Base-by-base conservation (phyloP, 2,888 invertebrate genomes). In the Hypsopygia costalis region DNA sequence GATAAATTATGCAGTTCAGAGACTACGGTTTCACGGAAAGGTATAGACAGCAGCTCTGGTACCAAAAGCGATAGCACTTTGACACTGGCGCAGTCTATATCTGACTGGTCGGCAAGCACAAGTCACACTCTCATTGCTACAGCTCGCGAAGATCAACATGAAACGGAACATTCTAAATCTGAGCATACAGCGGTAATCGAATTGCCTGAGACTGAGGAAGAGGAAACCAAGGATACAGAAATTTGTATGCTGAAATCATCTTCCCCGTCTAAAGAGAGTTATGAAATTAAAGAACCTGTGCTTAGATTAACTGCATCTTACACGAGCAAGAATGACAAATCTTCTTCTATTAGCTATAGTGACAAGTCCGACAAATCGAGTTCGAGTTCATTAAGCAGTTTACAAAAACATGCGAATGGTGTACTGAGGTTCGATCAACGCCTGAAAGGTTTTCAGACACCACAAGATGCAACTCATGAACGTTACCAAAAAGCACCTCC, bases 101-200 rank as follows among this genome's bases (percentile, higher is more conserved):
- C 95, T 0, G 95, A 95, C 53, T 95, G 95, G 94, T 95, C 95
- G 0, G 94, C 93, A 1, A 95, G 95, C 49, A 93, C 93, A 11
- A 94, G 94, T 58, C 93, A 94, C 41, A 94, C 94, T 0, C 87
- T 95, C 6, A 91, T 94, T 32, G 92, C 92, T 7, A 92, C 93
- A 25, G 81, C 89, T 8, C 89, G 89, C 44, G 81, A 88, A 69
- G 81, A 86, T 65, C 69, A 80, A 64, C 61, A 64, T 12, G 74
- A 89, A 56, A 40, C 80, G 57, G 77, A 90, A 62, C 66, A 65
- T 52, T 81, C 83, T 27, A 90, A 87, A 44, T 82, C 82, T 8
- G 87, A 86, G 43, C 81, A 88, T 44, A 90, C 89, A 36, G 78
- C 88, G 6, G 65, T 85, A 10, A 90, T 82, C 57, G 90, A 90